A percentile compares a stretch with the other conserved stretches of the same genome.
Conservation (phyloP, 1,140 invertebrate species). For the fruit fly (Drosophila melanogaster) region DNA sequence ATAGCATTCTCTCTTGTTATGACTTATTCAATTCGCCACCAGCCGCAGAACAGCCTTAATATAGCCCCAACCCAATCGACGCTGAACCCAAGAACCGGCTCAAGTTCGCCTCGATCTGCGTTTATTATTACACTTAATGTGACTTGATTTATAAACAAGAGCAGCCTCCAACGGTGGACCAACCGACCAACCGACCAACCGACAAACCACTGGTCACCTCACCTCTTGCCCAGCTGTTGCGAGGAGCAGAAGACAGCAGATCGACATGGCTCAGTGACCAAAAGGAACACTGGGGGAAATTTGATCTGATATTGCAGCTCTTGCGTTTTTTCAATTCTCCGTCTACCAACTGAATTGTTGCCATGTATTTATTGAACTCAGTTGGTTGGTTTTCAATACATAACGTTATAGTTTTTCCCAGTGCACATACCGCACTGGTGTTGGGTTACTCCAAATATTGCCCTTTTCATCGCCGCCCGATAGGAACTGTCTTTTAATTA, state of each 20-base stretch:
- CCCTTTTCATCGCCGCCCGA: constrained; percentile 31
- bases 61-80: constrained; percentile 1
- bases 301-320: neutral
- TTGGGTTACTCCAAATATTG: constrained; percentile 51
- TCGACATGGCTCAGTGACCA: constrained; percentile 56
- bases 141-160: constrained; percentile 81
- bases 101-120: constrained; percentile 56
- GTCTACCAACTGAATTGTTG: neutral
- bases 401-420: neutral
- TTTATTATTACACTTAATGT: constrained; percentile 83
- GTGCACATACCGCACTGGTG: constrained; percentile 30
- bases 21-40: constrained; percentile 70
- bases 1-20: constrained; percentile 22
- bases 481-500: constrained; percentile 63
- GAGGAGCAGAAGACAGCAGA: constrained; percentile 15
- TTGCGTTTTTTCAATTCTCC: neutral
- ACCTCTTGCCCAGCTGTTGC: constrained; percentile 23
- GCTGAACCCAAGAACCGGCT: constrained; percentile 38
- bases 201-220: neutral
- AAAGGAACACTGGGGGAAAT: constrained; percentile 21
- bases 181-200: constrained; percentile 12
- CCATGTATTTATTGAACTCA: neutral
- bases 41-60: constrained; percentile 25
- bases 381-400: neutral
- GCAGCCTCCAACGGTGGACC: constrained; percentile 49